Percentiles rank a stretch among this genome's conserved stretches.
These are phyloP conservation scores for Drosophila navojoa DNA, from an alignment of 1,140 invertebrate species.

Conservation along the genomic window DNA sequence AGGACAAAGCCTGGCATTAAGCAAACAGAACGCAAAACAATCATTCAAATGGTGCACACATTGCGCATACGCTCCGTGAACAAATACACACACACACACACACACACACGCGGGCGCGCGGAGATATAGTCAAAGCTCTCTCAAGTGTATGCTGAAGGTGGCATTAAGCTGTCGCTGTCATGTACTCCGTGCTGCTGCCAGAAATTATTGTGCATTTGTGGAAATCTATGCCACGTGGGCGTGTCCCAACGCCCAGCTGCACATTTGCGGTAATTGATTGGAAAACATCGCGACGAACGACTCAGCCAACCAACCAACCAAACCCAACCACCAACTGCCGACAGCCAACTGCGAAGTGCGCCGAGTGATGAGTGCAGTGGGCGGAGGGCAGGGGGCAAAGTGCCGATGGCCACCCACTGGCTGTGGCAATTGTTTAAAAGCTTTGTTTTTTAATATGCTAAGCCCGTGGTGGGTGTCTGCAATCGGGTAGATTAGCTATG, in stretches of 20 bases:
- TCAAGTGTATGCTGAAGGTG: constrained; percentile 27
- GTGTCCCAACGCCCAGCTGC: constrained; percentile 50
- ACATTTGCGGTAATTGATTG: constrained; percentile 73
- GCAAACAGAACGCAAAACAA: constrained; percentile 72
- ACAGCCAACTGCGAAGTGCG: neutral
- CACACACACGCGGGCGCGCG: neutral
- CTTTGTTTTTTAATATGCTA: constrained; percentile 49
- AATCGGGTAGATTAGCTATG: neutral
- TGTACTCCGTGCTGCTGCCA: constrained; percentile 54
- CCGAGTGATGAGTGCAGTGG: too few relatives aligned
- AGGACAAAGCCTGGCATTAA: constrained; percentile 4
- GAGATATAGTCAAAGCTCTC: neutral
- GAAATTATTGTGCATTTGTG: constrained; percentile 81
- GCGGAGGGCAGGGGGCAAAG: too few relatives aligned
- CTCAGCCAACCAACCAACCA: neutral
- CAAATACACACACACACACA: constrained; percentile 22
- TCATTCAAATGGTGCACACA: constrained; percentile 66
- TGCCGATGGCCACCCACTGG: neutral
- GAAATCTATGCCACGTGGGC: constrained; percentile 69
- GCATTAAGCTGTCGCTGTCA: constrained; percentile 69
- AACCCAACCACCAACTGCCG: neutral
- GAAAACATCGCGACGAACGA: constrained; percentile 53
- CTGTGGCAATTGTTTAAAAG: constrained; percentile 73
- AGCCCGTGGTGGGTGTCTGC: too few relatives aligned
- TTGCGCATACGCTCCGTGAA: constrained; percentile 71